Evolutionary conservation across 2,797 vertebrate species (phyloP), one percentile per base, ranked within the genome.

Genomic region (Ataeniobius toweri): DNA sequence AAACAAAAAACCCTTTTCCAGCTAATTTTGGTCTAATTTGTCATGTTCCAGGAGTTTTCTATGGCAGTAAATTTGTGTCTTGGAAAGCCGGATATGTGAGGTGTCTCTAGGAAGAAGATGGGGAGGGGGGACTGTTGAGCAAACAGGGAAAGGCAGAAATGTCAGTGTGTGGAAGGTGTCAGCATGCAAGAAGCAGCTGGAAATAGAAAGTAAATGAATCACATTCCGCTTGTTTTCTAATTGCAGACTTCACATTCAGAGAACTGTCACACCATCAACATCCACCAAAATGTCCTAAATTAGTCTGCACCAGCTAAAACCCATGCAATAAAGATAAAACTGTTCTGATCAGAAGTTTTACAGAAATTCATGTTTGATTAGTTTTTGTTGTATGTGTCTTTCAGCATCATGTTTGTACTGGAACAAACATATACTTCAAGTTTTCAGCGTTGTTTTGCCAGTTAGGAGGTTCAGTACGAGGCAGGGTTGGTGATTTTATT

Each of bases 141-240:
- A 48, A 73, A 73, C 76, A 73, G 76, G 78, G 55, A 58, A 76
- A 83, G 14, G 41, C 51, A 76, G 69, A 74, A 69, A 83, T 70
- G 83, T 71, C 68, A 53, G 50, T 1, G 26, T 16, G 55, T 4
- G 24, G 76, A 74, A 89, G 85, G 90, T 89, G 88, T 83, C 79
- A 86, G 71, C 2, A 63, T 36, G 79, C 1, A 13, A 84, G 78
- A 81, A 13, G 79, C 83, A 28, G 81, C 89, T 90, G 88, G 82
- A 91, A 89, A 92, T 88, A 89, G 88, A 86, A 85, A 80, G n/a
- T 6, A 65, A 68, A 85, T 82, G 79, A 86, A 80, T 84, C 88
- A 85, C 78, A 20, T 83, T 61, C 0, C 22, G 74, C 80, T 88
- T 77, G 72, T 84, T 85, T 78, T 69, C 75, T 89, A 86, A 87